Conservation (phyloP, 1,140 invertebrate species). For the Gonioctena quinquepunctata region DNA sequence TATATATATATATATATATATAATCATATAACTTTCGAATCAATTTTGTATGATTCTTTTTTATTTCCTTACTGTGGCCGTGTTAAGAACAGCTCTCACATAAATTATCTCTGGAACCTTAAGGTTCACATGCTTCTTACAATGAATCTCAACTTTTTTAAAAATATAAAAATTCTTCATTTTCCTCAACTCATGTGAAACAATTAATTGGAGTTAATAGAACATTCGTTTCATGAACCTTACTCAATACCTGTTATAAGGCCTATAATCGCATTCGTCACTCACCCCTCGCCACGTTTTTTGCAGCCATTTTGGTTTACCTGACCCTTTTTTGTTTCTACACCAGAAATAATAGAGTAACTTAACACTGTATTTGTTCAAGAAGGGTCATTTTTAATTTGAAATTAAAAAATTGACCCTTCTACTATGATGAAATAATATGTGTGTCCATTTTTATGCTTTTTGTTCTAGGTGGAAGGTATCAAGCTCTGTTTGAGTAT, state of each 20-base stretch:
- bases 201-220: background rate
- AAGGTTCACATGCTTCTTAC: background rate
- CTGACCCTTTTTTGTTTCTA: slow-evolving; percentile 25
- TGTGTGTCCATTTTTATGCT: slow-evolving; percentile 12
- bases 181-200: background rate
- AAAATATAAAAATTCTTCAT: background rate
- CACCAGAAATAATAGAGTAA: slow-evolving; percentile 23
- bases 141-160: background rate
- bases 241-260: background rate
- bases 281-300: slow-evolving; percentile 17
- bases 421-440: background rate
- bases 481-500: background rate
- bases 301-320: slow-evolving; percentile 25
- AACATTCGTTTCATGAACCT: background rate
- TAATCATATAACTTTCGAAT: no score
- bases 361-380: slow-evolving; percentile 34
- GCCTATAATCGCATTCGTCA: background rate
- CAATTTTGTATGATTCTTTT: no score
- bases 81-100: no score
- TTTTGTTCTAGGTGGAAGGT: slow-evolving; percentile 1
- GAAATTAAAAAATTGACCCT: slow-evolving; percentile 23
- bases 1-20: no score
- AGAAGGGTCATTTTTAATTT: slow-evolving; percentile 28
- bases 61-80: no score
- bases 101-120: background rate